Evolutionary conservation across 1,140 invertebrate species (phyloP).

Genomic region (Caenorhabditis inopinata): DNA sequence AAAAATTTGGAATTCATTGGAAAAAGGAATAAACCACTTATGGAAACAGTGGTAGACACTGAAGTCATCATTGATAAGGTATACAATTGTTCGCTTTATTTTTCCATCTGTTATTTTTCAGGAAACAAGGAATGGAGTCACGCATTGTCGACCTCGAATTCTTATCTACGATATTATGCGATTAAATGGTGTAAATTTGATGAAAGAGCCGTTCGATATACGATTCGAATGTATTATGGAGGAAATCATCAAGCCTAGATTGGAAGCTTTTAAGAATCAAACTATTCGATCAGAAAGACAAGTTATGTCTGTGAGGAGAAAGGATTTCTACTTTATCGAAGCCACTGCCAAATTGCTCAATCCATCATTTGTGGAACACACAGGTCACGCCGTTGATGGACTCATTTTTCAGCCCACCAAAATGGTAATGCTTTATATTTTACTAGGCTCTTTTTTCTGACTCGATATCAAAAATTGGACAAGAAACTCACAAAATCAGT

Average conservation of each 20-base stretch:
- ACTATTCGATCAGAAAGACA: constrained; percentile 73
- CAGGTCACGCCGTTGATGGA: constrained; percentile 93
- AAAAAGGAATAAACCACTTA: constrained; percentile 71
- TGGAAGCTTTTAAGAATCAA: constrained; percentile 74
- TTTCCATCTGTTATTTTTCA: background rate
- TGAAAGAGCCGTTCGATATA: constrained; percentile 76
- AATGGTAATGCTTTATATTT: constrained; percentile 68
- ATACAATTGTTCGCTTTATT: background rate
- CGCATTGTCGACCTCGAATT: constrained; percentile 78
- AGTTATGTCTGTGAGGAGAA: constrained; percentile 72
- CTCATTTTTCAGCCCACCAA: constrained; percentile 91
- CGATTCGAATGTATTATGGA: constrained; percentile 77
- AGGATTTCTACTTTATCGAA: constrained; percentile 73
- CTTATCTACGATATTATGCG: constrained; percentile 92
- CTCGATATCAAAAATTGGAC: too few relatives aligned
- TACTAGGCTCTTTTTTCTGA: too few relatives aligned
- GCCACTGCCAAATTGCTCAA: constrained; percentile 75
- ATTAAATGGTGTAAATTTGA: constrained; percentile 79
- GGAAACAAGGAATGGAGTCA: constrained; percentile 67
- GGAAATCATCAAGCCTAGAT: constrained; percentile 75
- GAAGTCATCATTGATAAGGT: constrained; percentile 92
- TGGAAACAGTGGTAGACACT: constrained; percentile 83
- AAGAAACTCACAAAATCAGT: too few relatives aligned
- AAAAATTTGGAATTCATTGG: constrained; percentile 76
- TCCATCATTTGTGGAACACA: constrained; percentile 80